These are phyloP conservation scores for Tetramorium alpestre DNA, from an alignment of 1,140 invertebrate genomes.

Conservation along the genomic window DNA sequence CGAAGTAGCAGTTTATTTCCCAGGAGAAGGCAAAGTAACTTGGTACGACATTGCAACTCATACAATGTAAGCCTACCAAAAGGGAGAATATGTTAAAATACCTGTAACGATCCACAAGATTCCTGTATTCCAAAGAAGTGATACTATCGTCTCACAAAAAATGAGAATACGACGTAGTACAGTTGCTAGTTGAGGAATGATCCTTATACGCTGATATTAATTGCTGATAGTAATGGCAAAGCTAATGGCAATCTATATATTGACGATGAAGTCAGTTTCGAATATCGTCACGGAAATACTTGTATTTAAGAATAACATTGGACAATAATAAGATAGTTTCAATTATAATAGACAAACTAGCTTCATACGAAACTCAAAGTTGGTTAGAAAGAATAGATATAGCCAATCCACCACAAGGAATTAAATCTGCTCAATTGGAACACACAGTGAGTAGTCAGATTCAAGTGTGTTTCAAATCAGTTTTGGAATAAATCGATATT, in stretches of 20 bases:
- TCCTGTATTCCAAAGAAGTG: constrained; percentile 97
- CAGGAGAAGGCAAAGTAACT: constrained; percentile 89
- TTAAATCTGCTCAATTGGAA: constrained; percentile 88
- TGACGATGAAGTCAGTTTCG: constrained; percentile 96
- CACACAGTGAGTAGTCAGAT: constrained; percentile 85
- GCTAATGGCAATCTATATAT: constrained; percentile 95
- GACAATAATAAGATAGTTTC: constrained; percentile 89
- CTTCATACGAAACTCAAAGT: constrained; percentile 90
- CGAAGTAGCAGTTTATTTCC: constrained; percentile 95
- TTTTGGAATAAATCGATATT: constrained; percentile 72
- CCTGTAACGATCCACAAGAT: constrained; percentile 91
- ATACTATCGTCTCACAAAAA: constrained; percentile 96
- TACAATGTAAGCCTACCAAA: constrained; percentile 89
- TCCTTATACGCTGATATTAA: constrained; percentile 94
- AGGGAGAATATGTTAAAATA: constrained; percentile 87
- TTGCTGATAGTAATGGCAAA: constrained; percentile 83
- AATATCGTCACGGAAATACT: constrained; percentile 93
- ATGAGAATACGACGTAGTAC: constrained; percentile 96
- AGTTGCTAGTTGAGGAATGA: constrained; percentile 94
- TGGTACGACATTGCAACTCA: constrained; percentile 99
- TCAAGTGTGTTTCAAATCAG: background rate
- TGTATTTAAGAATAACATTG: constrained; percentile 91
- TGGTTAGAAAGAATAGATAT: constrained; percentile 96
- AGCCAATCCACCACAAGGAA: constrained; percentile 89
- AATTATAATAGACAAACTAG: constrained; percentile 88